Conservation (phyloP, 2,797 vertebrate genomes). For the Scolopax rusticola region DNA sequence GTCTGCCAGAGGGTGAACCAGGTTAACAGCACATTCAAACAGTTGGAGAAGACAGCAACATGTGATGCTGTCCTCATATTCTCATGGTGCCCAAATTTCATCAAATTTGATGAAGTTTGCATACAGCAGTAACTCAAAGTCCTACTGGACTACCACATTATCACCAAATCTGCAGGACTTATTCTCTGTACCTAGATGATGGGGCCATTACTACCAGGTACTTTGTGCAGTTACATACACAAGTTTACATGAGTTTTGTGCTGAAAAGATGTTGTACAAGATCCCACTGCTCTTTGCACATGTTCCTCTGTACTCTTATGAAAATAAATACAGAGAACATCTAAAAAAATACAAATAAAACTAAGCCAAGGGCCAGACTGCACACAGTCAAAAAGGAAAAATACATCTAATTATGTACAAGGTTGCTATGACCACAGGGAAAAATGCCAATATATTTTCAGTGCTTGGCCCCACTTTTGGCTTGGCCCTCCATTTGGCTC, state of each 20-base stretch:
- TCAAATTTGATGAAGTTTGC: background rate
- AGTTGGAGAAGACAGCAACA: background rate
- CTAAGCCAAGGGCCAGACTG: constrained; percentile 32
- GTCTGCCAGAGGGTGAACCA: background rate
- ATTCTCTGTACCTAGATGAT: background rate
- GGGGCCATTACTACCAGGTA: background rate
- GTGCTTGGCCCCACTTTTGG: constrained; percentile 20
- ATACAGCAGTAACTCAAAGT: background rate
- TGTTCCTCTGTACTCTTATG: constrained; percentile 1
- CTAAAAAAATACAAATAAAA: constrained; percentile 25
- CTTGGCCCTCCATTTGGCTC: constrained; percentile 49
- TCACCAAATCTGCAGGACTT: background rate
- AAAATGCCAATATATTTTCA: background rate
- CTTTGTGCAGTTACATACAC: background rate
- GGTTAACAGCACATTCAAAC: background rate
- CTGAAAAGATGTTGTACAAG: background rate
- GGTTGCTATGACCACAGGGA: constrained; percentile 12
- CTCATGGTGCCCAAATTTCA: background rate
- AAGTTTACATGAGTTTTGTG: background rate
- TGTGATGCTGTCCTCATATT: background rate
- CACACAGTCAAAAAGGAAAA: constrained; percentile 12
- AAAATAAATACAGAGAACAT: constrained; percentile 44
- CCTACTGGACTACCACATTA: background rate
- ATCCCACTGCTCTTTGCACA: constrained; percentile 11
- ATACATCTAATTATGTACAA: constrained; percentile 20